Base-by-base conservation (phyloP, 2,797 vertebrate genomes). In the Anguilla anguilla region DNA sequence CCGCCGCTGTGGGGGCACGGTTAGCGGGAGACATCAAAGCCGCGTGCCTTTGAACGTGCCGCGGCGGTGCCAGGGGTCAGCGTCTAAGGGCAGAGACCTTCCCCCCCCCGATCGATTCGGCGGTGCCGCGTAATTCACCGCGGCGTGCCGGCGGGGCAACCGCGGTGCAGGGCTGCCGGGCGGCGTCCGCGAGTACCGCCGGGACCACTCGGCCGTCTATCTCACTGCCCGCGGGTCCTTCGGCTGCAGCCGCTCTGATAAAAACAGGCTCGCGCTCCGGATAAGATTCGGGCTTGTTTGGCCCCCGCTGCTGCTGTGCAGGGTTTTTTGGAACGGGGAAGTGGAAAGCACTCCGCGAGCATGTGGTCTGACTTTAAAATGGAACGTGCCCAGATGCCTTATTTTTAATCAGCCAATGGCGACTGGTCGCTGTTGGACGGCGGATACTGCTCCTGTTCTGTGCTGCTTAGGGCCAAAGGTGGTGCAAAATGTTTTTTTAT, bases 31-130 rank as follows among this genome's bases (percentile, higher is more conserved):
- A 88, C 85, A 59, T 88, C 59, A 86, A 84, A 86, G 77, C 77
- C 67, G 6, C 46, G 35, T 81, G 49, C n/a, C 85, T 39, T 64
- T 86, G 57, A 61, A 83, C 67, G 84, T 35, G 39, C 39, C 85
- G 25, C 51, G 61, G 88, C n/a, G 55, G 59, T 69, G 87, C 84
- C 87, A 88, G 87, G 86, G 81, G 84, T 88, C 74, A 86, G 64
- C 57, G 49, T 88, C 85, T 88, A 81, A 86, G 87, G 74, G 69
- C 57, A 77, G 86, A 82, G 55, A 49, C 11, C 17, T 72, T n/a
- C 4, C 22, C 49, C 64, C 43, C 11, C 28, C 25, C 57, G 55
- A 55, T 31, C 39, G 46, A 17, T 85, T 81, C 64, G 81, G 77
- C 79, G 46, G 15, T 53, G 53, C 64, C 22, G n/a, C 46, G 19